These are phyloP conservation scores for Desmodus rotundus DNA, from an alignment of 2,113 vertebrate genomes.

Conservation along the genomic window DNA sequence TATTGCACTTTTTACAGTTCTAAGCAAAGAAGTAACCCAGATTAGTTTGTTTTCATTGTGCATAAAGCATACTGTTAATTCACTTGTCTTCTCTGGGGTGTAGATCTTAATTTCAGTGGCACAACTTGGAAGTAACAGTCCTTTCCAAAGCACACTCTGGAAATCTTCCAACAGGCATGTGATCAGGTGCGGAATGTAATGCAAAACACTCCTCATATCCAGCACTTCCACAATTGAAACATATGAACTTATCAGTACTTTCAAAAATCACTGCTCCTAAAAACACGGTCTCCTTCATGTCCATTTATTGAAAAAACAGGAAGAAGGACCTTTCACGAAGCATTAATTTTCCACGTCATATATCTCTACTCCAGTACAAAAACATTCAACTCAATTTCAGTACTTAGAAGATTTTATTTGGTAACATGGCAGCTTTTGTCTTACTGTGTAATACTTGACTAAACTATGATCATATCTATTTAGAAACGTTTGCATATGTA, in stretches of 20 bases:
- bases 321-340: conserved; percentile 28
- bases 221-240: conserved; percentile 78
- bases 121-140: conserved; percentile 79
- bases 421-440: neutral
- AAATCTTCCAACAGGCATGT: conserved; percentile 75
- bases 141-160: conserved; percentile 76
- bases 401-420: neutral
- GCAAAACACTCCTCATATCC: conserved; percentile 67
- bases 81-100: conserved; percentile 81
- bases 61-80: conserved; percentile 80
- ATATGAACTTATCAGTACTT: conserved; percentile 58
- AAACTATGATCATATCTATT: neutral
- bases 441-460: neutral
- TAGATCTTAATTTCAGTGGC: conserved; percentile 82
- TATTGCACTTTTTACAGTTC: conserved; percentile 62
- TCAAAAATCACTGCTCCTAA: conserved; percentile 58
- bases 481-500: neutral
- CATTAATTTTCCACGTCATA: neutral
- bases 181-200: conserved; percentile 80
- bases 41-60: conserved; percentile 75
- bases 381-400: neutral
- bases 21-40: conserved; percentile 65
- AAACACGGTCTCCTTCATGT: conserved; percentile 44
- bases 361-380: neutral
- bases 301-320: conserved; percentile 7